These are phyloP conservation scores for Cassiopea andromeda DNA, from an alignment of 30 jellyfish, hydroid and myxozoan genomes.

Conservation along the genomic window DNA sequence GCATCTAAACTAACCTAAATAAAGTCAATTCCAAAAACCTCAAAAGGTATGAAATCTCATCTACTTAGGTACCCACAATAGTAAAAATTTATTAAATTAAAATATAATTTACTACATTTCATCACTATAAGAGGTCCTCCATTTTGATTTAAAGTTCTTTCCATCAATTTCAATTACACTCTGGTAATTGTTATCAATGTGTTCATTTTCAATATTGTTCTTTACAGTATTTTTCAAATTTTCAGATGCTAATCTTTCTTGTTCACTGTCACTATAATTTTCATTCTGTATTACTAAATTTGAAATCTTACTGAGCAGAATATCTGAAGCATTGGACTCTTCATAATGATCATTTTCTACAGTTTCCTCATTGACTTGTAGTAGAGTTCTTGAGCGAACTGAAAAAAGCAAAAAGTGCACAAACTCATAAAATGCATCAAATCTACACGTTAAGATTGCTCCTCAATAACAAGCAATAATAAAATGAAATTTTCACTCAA, in stretches of 20 bases:
- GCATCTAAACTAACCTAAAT: no score
- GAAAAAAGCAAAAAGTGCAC: not conserved
- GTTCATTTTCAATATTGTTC: constrained; percentile 19
- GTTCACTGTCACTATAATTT: constrained; percentile 23
- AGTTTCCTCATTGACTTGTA: constrained; percentile 67
- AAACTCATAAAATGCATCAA: no score
- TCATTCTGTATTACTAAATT: constrained; percentile 48
- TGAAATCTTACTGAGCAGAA: constrained; percentile 61
- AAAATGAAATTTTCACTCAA: no score
- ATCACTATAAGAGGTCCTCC: constrained; percentile 74
- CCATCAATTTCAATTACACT: constrained; percentile 53
- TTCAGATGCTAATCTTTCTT: constrained; percentile 2
- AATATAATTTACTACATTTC: constrained; percentile 32
- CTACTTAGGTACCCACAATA: not conserved
- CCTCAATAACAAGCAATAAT: no score
- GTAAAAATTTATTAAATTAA: not conserved
- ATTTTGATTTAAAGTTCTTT: constrained; percentile 36
- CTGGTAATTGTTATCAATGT: constrained; percentile 26
- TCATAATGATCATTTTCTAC: constrained; percentile 75
- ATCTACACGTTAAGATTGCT: no score
- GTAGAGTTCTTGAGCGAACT: constrained; percentile 93
- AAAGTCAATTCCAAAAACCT: no score
- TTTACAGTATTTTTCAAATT: not conserved
- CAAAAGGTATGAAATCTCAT: no score
- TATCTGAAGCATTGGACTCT: constrained; percentile 67